Conservation (phyloP, 2,888 invertebrate genomes). For the Diarsia rubi region DNA sequence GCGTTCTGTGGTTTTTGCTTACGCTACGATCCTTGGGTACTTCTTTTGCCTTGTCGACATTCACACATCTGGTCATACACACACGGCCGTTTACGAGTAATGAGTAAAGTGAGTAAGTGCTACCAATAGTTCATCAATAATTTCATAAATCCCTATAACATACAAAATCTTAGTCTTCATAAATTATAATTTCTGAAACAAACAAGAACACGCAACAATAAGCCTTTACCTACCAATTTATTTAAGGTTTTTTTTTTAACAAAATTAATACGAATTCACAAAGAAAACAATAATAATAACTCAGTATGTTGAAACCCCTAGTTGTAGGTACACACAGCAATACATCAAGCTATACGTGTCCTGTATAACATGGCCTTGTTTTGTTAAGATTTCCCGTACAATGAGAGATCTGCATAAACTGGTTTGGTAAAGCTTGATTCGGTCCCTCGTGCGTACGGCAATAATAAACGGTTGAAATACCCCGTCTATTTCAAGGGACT, state of each 20-base stretch:
- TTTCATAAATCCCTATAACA: neutral
- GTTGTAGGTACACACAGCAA: neutral
- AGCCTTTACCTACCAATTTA: neutral
- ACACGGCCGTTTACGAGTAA: too few relatives aligned
- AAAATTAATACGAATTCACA: neutral
- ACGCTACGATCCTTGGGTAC: too few relatives aligned
- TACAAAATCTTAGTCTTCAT: neutral
- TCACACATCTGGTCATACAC: too few relatives aligned
- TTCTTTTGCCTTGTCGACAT: too few relatives aligned
- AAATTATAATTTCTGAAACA: neutral
- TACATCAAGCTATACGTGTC: too few relatives aligned
- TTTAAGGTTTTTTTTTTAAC: neutral
- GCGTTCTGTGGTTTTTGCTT: too few relatives aligned
- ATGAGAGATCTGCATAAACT: neutral
- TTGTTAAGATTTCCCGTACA: neutral
- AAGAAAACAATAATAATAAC: neutral
- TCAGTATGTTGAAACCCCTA: constrained; percentile 14
- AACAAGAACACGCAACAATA: neutral
- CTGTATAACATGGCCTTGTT: neutral
- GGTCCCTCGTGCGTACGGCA: neutral
- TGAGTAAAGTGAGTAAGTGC: too few relatives aligned
- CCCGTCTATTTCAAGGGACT: constrained; percentile 12
- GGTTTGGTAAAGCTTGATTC: neutral
- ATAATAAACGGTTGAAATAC: constrained; percentile 30
- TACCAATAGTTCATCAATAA: neutral